These are phyloP conservation scores for Diphyllodes magnificus DNA, from an alignment of 2,113 vertebrate species.

Conservation along the genomic window DNA sequence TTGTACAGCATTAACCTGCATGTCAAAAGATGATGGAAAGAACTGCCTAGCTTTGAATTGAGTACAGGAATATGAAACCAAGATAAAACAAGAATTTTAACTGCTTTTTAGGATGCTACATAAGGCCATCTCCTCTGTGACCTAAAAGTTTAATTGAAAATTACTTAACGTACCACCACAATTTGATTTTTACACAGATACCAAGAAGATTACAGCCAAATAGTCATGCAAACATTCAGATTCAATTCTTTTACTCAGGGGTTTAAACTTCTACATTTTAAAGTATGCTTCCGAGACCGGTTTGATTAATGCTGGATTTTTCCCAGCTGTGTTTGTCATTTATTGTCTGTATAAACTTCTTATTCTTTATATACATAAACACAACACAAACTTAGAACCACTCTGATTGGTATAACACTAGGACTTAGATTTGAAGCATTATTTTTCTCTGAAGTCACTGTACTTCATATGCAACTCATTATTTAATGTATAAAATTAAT, in stretches of 20 bases:
- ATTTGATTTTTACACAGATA: neutral
- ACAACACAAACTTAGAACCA: neutral
- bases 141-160: neutral
- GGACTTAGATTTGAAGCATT: neutral
- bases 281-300: neutral
- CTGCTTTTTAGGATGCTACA: neutral
- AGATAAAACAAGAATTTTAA: neutral
- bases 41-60: neutral
- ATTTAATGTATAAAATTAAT: slow-evolving; percentile 4
- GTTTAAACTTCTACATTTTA: neutral
- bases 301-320: neutral
- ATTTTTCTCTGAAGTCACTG: neutral
- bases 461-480: neutral
- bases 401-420: neutral
- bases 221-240: neutral
- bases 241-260: neutral
- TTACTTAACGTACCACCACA: neutral
- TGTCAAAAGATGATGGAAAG: neutral
- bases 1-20: neutral
- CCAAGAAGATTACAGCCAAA: neutral
- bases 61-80: neutral
- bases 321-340: neutral
- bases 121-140: neutral
- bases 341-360: neutral
- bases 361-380: neutral